Percentiles rank a stretch among this genome's conserved stretches.
Conservation (phyloP, 2,888 invertebrate genomes). For the Invenusta paracnida region DNA sequence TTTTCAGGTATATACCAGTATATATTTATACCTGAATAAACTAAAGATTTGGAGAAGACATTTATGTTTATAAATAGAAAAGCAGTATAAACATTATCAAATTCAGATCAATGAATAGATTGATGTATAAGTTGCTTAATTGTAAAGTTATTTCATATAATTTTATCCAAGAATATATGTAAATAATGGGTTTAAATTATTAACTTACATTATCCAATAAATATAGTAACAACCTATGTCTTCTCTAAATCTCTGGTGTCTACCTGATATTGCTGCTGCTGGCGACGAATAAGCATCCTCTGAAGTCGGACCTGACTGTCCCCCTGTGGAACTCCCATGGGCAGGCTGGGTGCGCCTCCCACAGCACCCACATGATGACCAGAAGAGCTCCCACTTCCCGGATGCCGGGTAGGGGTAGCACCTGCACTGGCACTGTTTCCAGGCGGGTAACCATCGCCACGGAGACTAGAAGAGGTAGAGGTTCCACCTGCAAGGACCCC, state of each 20-base stretch:
- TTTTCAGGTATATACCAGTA: too few species aligned
- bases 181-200: neutral
- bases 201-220: too few species aligned
- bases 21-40: too few species aligned
- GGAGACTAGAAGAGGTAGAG: neutral
- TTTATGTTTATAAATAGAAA: too few species aligned
- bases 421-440: neutral
- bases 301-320: neutral
- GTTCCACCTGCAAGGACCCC: neutral
- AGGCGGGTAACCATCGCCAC: neutral
- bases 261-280: neutral
- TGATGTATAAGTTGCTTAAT: too few species aligned
- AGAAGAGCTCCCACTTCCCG: neutral
- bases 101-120: too few species aligned
- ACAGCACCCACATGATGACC: neutral
- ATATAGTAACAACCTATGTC: too few species aligned
- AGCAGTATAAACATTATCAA: too few species aligned
- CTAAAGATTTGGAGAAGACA: too few species aligned
- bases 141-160: too few species aligned
- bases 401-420: neutral
- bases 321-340: neutral
- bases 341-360: neutral
- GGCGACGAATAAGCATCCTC: conserved; percentile 10
- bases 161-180: too few species aligned
- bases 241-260: neutral